phyloP scores from a whole-genome alignment of 2,888 invertebrate genomes.

The Ganaspis brasiliensis region DNA sequence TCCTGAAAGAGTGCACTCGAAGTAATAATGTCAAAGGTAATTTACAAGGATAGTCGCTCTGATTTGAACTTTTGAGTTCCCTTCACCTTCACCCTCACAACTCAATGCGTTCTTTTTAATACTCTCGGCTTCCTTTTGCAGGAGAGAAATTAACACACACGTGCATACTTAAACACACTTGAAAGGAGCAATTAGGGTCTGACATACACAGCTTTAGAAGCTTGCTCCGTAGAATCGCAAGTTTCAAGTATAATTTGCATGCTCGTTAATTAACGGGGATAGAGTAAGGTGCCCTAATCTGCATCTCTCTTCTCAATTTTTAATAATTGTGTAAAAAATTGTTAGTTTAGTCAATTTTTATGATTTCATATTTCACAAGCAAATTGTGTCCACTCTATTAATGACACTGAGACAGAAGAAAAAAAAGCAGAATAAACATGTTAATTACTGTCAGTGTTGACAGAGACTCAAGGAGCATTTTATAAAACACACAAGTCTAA shows the following conservation, averaged over 20 bases:
- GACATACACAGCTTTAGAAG: neutral
- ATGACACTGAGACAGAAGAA: too few species aligned
- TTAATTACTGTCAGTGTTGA: too few species aligned
- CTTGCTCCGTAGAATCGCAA: neutral
- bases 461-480: too few species aligned
- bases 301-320: neutral
- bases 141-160: constrained; percentile 18
- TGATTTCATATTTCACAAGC: too few species aligned
- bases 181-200: neutral
- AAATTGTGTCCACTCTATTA: too few species aligned
- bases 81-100: constrained; percentile 16
- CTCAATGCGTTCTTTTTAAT: neutral
- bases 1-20: constrained; percentile 8
- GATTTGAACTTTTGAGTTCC: constrained; percentile 27
- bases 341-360: too few species aligned
- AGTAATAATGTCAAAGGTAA: constrained; percentile 26
- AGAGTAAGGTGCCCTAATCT: neutral
- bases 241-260: neutral
- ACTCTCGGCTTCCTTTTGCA: neutral
- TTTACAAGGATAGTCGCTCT: constrained; percentile 4
- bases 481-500: too few species aligned
- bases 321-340: too few species aligned
- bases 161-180: neutral
- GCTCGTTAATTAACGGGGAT: neutral
- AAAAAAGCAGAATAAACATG: too few species aligned